phyloP scores from a whole-genome alignment of 2,888 invertebrate genomes.

The Bimastos eiseni region DNA sequence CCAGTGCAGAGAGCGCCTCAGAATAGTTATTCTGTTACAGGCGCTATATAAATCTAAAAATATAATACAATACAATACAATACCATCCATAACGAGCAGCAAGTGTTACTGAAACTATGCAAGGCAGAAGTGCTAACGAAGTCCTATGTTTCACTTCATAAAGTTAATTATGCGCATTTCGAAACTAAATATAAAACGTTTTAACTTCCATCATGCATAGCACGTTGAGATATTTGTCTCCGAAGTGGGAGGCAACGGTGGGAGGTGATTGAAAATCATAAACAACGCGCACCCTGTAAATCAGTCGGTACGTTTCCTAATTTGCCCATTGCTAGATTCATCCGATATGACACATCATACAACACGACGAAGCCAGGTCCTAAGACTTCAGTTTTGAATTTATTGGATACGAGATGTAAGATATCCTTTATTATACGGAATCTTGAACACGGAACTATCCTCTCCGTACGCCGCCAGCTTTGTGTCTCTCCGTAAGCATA shows the following conservation, averaged over 20 bases:
- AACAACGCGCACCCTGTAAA: slow-evolving; percentile 14
- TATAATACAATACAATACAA: too few relatives aligned
- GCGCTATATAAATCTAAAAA: too few relatives aligned
- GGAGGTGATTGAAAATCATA: slow-evolving; percentile 3
- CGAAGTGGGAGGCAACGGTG: too few relatives aligned
- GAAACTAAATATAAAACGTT: not conserved
- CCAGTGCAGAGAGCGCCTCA: too few relatives aligned
- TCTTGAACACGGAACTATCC: not conserved
- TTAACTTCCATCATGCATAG: not conserved
- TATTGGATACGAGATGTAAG: not conserved
- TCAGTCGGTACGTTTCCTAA: slow-evolving; percentile 21
- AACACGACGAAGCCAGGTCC: slow-evolving; percentile 13
- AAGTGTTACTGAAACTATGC: not conserved
- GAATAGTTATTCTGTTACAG: too few relatives aligned
- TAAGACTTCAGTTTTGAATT: not conserved
- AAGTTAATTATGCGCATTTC: not conserved
- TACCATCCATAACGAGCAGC: not conserved
- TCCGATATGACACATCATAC: not conserved
- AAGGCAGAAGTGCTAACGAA: not conserved
- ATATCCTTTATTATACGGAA: not conserved
- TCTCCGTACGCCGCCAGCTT: not conserved
- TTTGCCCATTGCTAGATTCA: slow-evolving; percentile 21
- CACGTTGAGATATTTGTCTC: not conserved
- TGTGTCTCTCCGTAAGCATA: not conserved
- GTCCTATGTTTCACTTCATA: not conserved